Evolutionary conservation across 2,113 vertebrate species (phyloP).

Genomic region (Cinclus cinclus): DNA sequence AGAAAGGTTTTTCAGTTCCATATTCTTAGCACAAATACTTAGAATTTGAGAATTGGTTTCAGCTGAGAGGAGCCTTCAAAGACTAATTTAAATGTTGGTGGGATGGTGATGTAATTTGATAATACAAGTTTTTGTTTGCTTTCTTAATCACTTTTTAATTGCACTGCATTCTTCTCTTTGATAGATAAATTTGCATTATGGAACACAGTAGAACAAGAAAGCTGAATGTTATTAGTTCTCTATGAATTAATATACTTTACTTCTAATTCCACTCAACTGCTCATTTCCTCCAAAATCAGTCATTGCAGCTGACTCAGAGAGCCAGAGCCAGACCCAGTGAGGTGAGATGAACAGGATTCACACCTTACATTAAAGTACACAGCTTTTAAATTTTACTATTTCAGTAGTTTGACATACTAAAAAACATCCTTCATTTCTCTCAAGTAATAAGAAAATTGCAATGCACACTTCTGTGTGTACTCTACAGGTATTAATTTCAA

Average conservation of each 20-base stretch:
- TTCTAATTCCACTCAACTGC: neutral
- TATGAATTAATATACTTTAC: neutral
- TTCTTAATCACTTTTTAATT: constrained; percentile 69
- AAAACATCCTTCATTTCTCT: neutral
- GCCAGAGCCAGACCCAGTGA: neutral
- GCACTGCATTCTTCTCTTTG: constrained; percentile 39
- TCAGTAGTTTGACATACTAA: neutral
- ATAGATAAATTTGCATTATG: constrained; percentile 46
- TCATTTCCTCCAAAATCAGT: neutral
- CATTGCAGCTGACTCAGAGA: neutral
- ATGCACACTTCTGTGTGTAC: neutral
- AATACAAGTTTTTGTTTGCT: constrained; percentile 44
- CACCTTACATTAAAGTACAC: neutral
- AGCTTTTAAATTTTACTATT: neutral
- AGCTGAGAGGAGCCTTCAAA: neutral
- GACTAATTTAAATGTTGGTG: constrained; percentile 3
- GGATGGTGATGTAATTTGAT: constrained; percentile 24
- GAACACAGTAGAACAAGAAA: constrained; percentile 21
- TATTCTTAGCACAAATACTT: neutral
- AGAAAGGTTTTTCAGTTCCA: neutral
- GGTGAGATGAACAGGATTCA: neutral
- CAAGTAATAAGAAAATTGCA: neutral
- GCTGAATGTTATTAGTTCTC: constrained; percentile 21
- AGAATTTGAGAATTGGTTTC: neutral
- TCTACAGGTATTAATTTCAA: neutral